Evolutionary conservation across 2,113 vertebrate genomes (phyloP).

Genomic region (Xerus inauris): DNA sequence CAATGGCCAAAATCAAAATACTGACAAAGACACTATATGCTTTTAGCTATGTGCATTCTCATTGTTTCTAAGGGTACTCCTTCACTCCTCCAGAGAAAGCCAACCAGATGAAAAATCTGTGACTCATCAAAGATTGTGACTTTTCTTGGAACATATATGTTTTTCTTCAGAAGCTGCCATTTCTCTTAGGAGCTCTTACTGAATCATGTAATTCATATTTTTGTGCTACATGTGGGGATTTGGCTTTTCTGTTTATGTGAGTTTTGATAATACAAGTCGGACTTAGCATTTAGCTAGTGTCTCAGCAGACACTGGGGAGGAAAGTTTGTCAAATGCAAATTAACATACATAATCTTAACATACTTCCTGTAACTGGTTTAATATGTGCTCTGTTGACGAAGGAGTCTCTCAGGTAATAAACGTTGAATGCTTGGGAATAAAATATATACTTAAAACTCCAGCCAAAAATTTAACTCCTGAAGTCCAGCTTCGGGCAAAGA

Average conservation of each 20-base stretch:
- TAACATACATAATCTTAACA: constrained; percentile 60
- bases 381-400: constrained; percentile 69
- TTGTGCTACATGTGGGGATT: constrained; percentile 21
- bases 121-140: background rate
- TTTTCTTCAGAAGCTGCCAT: constrained; percentile 17
- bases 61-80: background rate
- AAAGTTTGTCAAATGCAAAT: constrained; percentile 71
- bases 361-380: constrained; percentile 65
- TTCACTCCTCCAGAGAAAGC: background rate
- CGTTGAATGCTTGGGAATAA: constrained; percentile 53
- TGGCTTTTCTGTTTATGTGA: constrained; percentile 56
- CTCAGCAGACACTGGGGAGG: constrained; percentile 8
- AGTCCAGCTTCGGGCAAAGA: constrained; percentile 31
- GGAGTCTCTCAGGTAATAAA: constrained; percentile 75
- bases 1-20: background rate
- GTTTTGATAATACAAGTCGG: constrained; percentile 49
- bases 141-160: background rate
- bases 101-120: background rate
- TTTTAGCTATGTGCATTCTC: background rate
- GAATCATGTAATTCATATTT: constrained; percentile 50
- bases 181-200: constrained; percentile 31
- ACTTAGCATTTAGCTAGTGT: constrained; percentile 23
- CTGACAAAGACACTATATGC: background rate
- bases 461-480: constrained; percentile 26
- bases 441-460: background rate